phyloP scores from a whole-genome alignment of 1,140 invertebrate genomes.

The Drosophila novamexicana region DNA sequence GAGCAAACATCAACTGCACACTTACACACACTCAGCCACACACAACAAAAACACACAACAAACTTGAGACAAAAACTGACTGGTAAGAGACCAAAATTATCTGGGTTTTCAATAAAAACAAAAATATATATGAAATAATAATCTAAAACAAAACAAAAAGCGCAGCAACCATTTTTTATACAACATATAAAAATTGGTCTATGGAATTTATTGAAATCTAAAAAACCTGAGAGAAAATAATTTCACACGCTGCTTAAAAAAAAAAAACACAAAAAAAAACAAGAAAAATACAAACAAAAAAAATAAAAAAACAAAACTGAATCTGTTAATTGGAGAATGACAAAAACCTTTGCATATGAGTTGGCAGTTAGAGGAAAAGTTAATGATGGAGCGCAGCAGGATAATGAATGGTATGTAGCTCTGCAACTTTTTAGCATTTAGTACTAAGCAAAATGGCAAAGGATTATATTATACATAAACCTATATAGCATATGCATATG shows the following conservation, averaged over 20 bases:
- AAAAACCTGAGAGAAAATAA: slow-evolving; percentile 24
- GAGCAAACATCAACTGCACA: slow-evolving; percentile 43
- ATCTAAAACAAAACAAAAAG: slow-evolving; percentile 52
- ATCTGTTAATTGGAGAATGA: slow-evolving; percentile 68
- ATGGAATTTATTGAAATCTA: slow-evolving; percentile 71
- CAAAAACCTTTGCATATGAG: slow-evolving; percentile 48
- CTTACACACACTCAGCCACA: slow-evolving; percentile 52
- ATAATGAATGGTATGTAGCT: slow-evolving; percentile 60
- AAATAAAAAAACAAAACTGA: slow-evolving; percentile 47
- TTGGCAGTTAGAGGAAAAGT: slow-evolving; percentile 50
- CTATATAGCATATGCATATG: slow-evolving; percentile 43
- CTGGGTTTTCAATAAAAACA: slow-evolving; percentile 77
- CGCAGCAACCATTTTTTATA: slow-evolving; percentile 73
- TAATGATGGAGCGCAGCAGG: slow-evolving; percentile 31
- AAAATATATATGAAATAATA: slow-evolving; percentile 49
- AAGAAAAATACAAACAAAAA: slow-evolving; percentile 25
- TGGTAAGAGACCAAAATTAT: slow-evolving; percentile 83
- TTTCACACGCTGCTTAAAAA: slow-evolving; percentile 25
- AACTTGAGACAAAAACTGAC: slow-evolving; percentile 82
- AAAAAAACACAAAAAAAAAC: slow-evolving; percentile 24
- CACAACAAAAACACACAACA: slow-evolving; percentile 35
- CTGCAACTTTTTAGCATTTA: slow-evolving; percentile 80
- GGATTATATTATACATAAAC: slow-evolving; percentile 42
- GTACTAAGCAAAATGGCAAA: slow-evolving; percentile 68
- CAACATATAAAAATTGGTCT: slow-evolving; percentile 57